These are phyloP conservation scores for Hyalella azteca DNA, from an alignment of 2,888 invertebrate genomes.

Conservation along the genomic window DNA sequence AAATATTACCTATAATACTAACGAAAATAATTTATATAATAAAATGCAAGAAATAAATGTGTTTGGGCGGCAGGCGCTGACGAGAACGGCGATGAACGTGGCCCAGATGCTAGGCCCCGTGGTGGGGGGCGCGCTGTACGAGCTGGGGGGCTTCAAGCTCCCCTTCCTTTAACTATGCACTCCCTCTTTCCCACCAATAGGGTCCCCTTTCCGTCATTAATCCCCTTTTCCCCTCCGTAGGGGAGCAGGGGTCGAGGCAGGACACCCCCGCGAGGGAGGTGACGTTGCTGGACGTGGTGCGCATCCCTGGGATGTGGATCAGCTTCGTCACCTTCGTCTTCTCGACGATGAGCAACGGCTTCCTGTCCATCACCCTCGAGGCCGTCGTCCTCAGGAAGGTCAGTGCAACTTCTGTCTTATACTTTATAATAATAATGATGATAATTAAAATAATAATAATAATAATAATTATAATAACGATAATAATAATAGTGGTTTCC, in stretches of 20 bases:
- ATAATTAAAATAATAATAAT: too few relatives aligned
- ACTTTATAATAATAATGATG: too few relatives aligned
- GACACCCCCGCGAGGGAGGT: not conserved
- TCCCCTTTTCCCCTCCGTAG: not conserved
- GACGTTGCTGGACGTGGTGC: slow-evolving; percentile 46
- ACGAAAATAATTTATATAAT: too few relatives aligned
- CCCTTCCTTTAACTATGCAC: too few relatives aligned
- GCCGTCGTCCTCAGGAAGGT: slow-evolving; percentile 59
- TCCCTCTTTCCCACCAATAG: too few relatives aligned
- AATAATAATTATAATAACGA: too few relatives aligned
- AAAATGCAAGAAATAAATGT: too few relatives aligned
- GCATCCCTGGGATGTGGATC: slow-evolving; percentile 60
- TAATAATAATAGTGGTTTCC: too few relatives aligned
- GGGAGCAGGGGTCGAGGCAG: not conserved
- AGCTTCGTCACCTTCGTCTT: slow-evolving; percentile 60
- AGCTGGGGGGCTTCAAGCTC: slow-evolving; percentile 60
- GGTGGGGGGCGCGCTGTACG: slow-evolving; percentile 59
- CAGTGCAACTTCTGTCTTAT: too few relatives aligned
- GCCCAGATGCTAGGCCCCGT: slow-evolving; percentile 60
- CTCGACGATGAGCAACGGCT: slow-evolving; percentile 60
- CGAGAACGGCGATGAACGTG: slow-evolving; percentile 60
- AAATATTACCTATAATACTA: too few relatives aligned
- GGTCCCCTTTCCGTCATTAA: not conserved
- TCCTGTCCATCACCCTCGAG: slow-evolving; percentile 60
- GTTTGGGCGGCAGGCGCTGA: slow-evolving; percentile 58